Base-by-base conservation (phyloP, 2,888 invertebrate species). In the Dascillus cervinus region DNA sequence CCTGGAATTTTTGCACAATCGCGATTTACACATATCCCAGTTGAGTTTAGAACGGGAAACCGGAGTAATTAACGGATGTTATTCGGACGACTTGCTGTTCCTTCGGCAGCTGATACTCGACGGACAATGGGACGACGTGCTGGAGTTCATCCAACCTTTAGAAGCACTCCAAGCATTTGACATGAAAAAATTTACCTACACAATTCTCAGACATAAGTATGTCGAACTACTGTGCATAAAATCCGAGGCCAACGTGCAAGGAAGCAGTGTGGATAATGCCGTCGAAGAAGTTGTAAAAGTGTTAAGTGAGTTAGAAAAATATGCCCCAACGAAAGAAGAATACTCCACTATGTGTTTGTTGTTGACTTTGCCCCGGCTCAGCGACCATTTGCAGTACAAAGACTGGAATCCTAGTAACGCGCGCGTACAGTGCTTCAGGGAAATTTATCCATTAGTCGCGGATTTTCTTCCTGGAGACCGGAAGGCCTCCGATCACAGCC, bases 371-470 rank as follows among this genome's bases (percentile, higher is more conserved):
- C 92, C 94, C n/a, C 77, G 88, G 53, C 73, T 96, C 31, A 85
- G 88, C 4, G 94, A 95, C 64, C 92, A 95, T 60, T 73, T 84
- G 39, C 88, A 90, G 55, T 95, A 91, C 64, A 84, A 87, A 62
- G 85, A 90, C 67, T 96, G 96, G 96, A 96, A 96, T 67, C 95
- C 95, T 2, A 91, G 90, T 56, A 90, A 88, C 56, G 95, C 94
- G 4, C 68, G 89, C 32, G 88, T 95, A 5, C 85, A 90, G 60
- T 95, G 95, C 63, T 95, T 95, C 61, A 64, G 75, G 29, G 88
- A 89, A 58, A 79, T 92, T 12, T 81, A 81, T 58, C 89, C 89
- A 4, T 66, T 94, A 41, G 88, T 94, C 20, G 88, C 90, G 61
- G 85, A 87, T 58, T 92, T 89, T 64, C 70, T 94, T 39, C 88